These are phyloP conservation scores for Tricholauxania praeusta DNA, from an alignment of 2,888 invertebrate genomes.

Conservation along the genomic window DNA sequence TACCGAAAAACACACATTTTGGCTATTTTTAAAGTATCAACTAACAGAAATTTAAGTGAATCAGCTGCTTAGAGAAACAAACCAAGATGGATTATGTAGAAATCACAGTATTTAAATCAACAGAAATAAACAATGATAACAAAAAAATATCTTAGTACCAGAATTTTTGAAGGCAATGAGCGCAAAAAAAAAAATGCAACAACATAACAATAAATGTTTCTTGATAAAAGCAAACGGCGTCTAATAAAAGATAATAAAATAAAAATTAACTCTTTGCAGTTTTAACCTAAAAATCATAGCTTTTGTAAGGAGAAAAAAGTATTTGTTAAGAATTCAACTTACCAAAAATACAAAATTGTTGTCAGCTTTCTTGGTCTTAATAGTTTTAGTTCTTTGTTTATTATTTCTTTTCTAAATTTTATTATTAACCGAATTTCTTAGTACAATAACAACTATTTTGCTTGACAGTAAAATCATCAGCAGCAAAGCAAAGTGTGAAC, in stretches of 20 bases:
- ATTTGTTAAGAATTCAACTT: constrained; percentile 33
- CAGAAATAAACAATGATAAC: constrained; percentile 16
- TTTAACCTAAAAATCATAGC: constrained; percentile 22
- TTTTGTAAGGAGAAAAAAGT: constrained; percentile 2
- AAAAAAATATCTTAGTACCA: background rate
- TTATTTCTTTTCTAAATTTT: constrained; percentile 9
- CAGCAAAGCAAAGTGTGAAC: constrained; percentile 4
- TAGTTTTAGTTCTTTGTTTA: constrained; percentile 28
- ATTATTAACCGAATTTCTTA: constrained; percentile 14
- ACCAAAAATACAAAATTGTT: constrained; percentile 33
- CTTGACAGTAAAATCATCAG: constrained; percentile 16
- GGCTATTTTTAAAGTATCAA: constrained; percentile 5
- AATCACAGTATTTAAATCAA: constrained; percentile 6
- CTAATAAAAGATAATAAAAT: constrained; percentile 12
- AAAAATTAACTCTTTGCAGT: constrained; percentile 4
- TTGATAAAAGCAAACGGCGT: background rate
- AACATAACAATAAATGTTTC: constrained; percentile 3
- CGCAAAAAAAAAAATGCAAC: background rate
- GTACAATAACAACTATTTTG: background rate
- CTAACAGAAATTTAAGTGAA: background rate
- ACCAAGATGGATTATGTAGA: background rate
- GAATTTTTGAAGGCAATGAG: background rate
- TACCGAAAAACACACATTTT: constrained; percentile 5
- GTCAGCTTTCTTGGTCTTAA: constrained; percentile 27
- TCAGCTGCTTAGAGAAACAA: constrained; percentile 13